These are phyloP conservation scores for Myocastor coypus DNA, from an alignment of 2,113 vertebrate genomes.

Conservation along the genomic window DNA sequence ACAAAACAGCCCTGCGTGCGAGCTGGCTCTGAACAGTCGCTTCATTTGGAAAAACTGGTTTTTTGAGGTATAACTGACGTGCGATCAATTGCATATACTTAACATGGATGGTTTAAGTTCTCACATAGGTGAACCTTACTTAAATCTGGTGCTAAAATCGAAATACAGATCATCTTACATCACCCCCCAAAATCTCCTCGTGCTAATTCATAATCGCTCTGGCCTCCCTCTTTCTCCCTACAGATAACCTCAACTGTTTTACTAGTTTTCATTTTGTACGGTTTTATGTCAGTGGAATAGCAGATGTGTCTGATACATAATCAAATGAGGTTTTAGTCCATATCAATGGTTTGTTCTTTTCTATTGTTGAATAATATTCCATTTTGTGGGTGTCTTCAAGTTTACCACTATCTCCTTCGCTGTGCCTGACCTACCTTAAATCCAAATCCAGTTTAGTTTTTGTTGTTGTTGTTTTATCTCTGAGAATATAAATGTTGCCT, in stretches of 20 bases:
- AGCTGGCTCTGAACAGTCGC: rapidly evolving
- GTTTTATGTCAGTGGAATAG: neutral
- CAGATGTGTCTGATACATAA: neutral
- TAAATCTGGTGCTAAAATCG: neutral
- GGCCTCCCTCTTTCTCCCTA: rapidly evolving
- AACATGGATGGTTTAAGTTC: neutral
- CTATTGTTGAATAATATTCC: neutral
- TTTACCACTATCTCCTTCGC: neutral
- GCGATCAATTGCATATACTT: neutral
- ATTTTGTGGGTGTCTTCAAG: neutral
- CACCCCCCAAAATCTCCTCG: neutral
- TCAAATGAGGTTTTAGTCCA: neutral
- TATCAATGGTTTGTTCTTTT: neutral
- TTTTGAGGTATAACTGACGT: neutral
- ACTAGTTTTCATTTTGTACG: neutral
- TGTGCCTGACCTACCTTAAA: neutral
- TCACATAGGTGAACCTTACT: neutral
- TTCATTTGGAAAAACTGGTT: neutral
- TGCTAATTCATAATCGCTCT: neutral
- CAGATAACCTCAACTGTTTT: neutral
- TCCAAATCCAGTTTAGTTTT: neutral
- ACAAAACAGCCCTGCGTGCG: neutral
- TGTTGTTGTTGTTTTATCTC: too few relatives aligned
- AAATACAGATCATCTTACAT: neutral
- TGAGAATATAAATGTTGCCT: neutral